phyloP scores from a whole-genome alignment of 1,140 invertebrate species.

The Ericerus pela region DNA sequence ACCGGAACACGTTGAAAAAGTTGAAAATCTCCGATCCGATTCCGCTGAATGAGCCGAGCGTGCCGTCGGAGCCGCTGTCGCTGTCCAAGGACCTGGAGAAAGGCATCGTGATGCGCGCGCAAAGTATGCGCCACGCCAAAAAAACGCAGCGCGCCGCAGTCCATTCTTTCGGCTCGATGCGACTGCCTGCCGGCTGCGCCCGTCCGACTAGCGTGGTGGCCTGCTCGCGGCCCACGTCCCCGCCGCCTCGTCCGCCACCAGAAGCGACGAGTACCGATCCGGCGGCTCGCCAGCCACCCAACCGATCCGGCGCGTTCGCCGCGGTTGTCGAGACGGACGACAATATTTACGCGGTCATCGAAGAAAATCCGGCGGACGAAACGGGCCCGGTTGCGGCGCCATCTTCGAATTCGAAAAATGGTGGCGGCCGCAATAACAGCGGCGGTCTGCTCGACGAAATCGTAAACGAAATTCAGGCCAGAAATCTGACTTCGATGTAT shows the following conservation, averaged over 20 bases:
- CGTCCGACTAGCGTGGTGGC: slow-evolving; percentile 52
- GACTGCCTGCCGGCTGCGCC: slow-evolving; percentile 39
- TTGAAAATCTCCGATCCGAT: slow-evolving; percentile 69
- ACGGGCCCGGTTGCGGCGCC: slow-evolving; percentile 36
- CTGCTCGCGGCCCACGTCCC: slow-evolving; percentile 18
- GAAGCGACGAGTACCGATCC: slow-evolving; percentile 29
- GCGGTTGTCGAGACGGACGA: slow-evolving; percentile 34
- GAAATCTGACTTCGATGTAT: slow-evolving; percentile 73
- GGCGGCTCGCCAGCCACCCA: not conserved
- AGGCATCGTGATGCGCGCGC: slow-evolving; percentile 46
- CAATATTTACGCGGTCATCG: slow-evolving; percentile 74
- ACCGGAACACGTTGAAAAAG: slow-evolving; percentile 51
- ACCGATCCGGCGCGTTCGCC: not conserved
- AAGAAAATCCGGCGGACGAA: slow-evolving; percentile 43
- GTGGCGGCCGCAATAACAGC: not conserved
- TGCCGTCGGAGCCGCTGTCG: slow-evolving; percentile 34
- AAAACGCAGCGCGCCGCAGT: slow-evolving; percentile 38
- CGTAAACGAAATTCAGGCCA: slow-evolving; percentile 66
- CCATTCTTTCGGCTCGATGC: slow-evolving; percentile 66
- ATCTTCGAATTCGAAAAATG: not conserved
- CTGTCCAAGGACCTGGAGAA: slow-evolving; percentile 33
- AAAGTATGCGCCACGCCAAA: slow-evolving; percentile 53
- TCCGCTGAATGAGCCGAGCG: slow-evolving; percentile 46
- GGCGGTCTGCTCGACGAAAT: slow-evolving; percentile 61
- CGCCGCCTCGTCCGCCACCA: slow-evolving; percentile 20